A percentile compares a stretch with the other conserved stretches of the same genome.
Evolutionary conservation across 2,888 invertebrate species (phyloP).

Genomic region (Chromoteleia sp.): DNA sequence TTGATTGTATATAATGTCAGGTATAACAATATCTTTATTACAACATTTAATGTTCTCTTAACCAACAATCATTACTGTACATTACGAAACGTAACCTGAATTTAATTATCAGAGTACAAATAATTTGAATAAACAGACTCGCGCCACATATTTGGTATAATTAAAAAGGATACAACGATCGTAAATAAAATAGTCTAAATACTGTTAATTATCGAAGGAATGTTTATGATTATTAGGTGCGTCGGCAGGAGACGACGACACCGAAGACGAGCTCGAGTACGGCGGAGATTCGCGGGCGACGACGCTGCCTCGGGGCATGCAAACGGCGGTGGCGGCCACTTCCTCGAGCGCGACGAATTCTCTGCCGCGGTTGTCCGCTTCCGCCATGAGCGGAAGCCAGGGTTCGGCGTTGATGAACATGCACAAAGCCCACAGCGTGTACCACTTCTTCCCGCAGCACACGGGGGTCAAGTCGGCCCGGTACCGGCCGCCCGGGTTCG

Average conservation of each 20-base stretch:
- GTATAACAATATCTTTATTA: too few relatives aligned
- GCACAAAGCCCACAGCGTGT: constrained; percentile 88
- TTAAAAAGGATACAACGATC: too few relatives aligned
- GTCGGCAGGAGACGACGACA: constrained; percentile 83
- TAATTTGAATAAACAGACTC: too few relatives aligned
- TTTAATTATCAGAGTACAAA: too few relatives aligned
- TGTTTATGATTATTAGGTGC: constrained; percentile 81
- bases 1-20: too few relatives aligned
- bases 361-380: constrained; percentile 90
- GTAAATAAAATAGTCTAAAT: too few relatives aligned
- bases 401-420: constrained; percentile 83
- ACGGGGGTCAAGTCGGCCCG: constrained; percentile 93
- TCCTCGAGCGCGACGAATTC: constrained; percentile 89
- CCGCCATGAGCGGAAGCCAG: constrained; percentile 78
- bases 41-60: too few relatives aligned
- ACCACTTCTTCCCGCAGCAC: constrained; percentile 86
- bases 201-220: background rate
- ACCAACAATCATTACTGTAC: too few relatives aligned
- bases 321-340: constrained; percentile 84
- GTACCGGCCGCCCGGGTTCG: constrained; percentile 93
- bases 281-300: constrained; percentile 85
- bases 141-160: too few relatives aligned
- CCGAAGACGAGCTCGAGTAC: constrained; percentile 81
- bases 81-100: too few relatives aligned
- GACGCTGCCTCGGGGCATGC: constrained; percentile 88